Base-by-base conservation (phyloP, 2,113 vertebrate species). In the Nematolebias whitei region DNA sequence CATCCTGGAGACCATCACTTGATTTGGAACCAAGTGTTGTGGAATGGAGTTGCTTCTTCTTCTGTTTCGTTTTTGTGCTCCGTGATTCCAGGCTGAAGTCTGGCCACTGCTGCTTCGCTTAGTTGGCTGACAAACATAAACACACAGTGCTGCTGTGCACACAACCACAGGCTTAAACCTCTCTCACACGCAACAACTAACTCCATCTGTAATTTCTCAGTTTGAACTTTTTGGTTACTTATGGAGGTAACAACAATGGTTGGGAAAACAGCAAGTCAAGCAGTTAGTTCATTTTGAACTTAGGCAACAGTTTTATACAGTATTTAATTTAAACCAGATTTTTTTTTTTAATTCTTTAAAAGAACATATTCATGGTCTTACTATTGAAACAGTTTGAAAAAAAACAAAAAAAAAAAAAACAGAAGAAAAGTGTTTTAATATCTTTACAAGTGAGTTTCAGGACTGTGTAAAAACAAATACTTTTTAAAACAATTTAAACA, bases 1-100 rank as follows among this genome's bases (percentile, higher is more conserved):
- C 65, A 85, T 91, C 82, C 74, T 83, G 88, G 89, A 88, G 89
- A 80, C 81, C 78, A 82, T 63, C 81, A 69, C 87, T 90, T 87
- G 85, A 87, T 84, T 87, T 59, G 56, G 78, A 79, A 78, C 59
- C 43, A 49, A 66, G 73, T 61, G 61, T 85, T 71, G 82, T 88
- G 74, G 89, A 89, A 90, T 89, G 88, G 85, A 91, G 83, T 90
- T 87, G 74, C 78, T 84, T 66, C 85, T 86, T 92, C 89, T 91
- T 90, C 90, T 88, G 57, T 75, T 81, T 80, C 87, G 57, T 75
- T 81, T 80, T 78, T 38, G 3, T 43, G 74, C 86, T 81, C 83
- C 81, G 74, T 79, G 81, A 86, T 89, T 85, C 77, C 80, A 84
- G 77, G 85, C 82, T 77, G 82, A 86, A 85, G 74, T 86, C 79